Conservation (phyloP, 2,113 vertebrate species). For the Protomyctophum bolini region DNA sequence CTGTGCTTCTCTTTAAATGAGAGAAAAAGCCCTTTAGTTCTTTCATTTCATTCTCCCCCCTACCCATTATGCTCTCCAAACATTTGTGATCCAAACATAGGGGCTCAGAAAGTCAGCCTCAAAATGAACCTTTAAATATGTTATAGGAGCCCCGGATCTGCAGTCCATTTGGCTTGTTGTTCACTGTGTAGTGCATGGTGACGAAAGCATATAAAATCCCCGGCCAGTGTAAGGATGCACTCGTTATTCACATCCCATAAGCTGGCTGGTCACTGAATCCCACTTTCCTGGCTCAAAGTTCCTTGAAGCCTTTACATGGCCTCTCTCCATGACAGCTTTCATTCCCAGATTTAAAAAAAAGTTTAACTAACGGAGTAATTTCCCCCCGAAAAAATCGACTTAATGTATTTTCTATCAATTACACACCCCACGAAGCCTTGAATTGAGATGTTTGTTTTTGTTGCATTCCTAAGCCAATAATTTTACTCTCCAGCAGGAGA, state of each 20-base stretch:
- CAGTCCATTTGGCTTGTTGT: constrained; percentile 61
- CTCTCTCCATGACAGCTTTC: constrained; percentile 26
- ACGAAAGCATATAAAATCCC: constrained; percentile 60
- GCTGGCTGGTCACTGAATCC: constrained; percentile 58
- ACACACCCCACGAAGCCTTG: no score
- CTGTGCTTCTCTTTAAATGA: constrained; percentile 11
- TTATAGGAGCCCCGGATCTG: constrained; percentile 55
- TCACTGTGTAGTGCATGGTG: constrained; percentile 46
- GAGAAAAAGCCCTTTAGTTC: constrained; percentile 16
- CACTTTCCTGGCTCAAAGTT: constrained; percentile 60
- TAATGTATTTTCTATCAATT: no score
- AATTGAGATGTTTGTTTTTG: no score
- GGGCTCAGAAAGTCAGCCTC: constrained; percentile 52
- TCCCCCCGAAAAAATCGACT: no score
- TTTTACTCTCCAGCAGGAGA: no score
- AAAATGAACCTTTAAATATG: constrained; percentile 63
- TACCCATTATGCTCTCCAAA: constrained; percentile 40
- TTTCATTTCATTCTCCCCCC: background rate
- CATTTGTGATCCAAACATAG: constrained; percentile 57
- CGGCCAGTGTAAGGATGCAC: constrained; percentile 42
- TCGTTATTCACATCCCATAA: constrained; percentile 61
- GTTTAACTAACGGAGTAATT: no score
- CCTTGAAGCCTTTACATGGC: constrained; percentile 36
- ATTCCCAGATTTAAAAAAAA: constrained; percentile 1
- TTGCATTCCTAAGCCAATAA: no score